Base-by-base conservation (phyloP, 2,113 vertebrate genomes). In the Oreochromis tanganicae region DNA sequence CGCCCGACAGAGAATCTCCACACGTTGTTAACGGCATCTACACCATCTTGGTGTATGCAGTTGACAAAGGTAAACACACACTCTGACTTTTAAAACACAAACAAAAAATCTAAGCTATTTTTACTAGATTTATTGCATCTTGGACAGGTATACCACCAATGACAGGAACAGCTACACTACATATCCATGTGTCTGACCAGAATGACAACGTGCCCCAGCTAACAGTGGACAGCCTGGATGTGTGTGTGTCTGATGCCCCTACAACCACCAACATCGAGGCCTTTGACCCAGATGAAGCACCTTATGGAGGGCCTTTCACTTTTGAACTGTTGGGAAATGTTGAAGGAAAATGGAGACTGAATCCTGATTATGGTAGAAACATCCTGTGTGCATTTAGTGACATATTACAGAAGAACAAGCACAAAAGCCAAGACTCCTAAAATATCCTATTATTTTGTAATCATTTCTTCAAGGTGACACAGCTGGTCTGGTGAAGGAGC, bases 301-400 rank as follows among this genome's bases (percentile, higher is more conserved):
- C 93, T 1, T 95, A 73, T 3, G 90, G 55, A 21, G 94, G 91
- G 7, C 96, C 96, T 38, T 96, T 96, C 61, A 82, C 3, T 3
- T 96, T 95, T 16, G 82, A 95, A 36, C 5, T 96, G 0, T 83
- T 94, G 43, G 95, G 93, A 11, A 89, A 96, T 19, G 56, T 92
- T 21, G 43, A 89, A 36, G 83, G 82, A 21, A 92, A 92, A 90
- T 96, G 95, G 95, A 93, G 43, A 13, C 80, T 96, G 5, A 81
- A 92, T 66, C 95, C 95, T 2, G 84, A 1, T 1, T 7, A 93
- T 57, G 96, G 95, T 96, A 87, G 48, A 52, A 24, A 52, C 9
- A 43, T 71, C 14, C 1, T 59, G 16, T 1, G 1, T 10, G 10
- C 9, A 50, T 21, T 17, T 4, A 34, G 48, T 68, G 12, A 68